Conservation (phyloP, 2,113 vertebrate species). For the Neomonachus schauinslandi region DNA sequence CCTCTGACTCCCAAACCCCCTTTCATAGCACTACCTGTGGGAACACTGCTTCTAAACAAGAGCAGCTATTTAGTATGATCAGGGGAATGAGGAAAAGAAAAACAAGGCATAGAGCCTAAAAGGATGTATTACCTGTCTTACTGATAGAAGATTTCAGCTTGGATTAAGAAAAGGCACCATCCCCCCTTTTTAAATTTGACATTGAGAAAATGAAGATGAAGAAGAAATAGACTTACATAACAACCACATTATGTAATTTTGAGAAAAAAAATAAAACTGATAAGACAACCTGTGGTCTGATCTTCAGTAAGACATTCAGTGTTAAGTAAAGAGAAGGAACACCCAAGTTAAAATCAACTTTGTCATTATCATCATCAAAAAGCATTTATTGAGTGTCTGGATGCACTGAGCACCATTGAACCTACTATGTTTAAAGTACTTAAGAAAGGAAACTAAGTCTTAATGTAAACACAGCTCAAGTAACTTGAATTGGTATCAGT, state of each 20-base stretch:
- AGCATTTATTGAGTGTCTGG: constrained; percentile 77
- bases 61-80: constrained; percentile 29
- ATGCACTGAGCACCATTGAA: constrained; percentile 21
- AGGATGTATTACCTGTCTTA: constrained; percentile 3
- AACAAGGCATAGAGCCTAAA: constrained; percentile 30
- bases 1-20: constrained; percentile 62
- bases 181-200: not conserved
- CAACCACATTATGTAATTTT: not conserved
- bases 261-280: not conserved
- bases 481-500: constrained; percentile 64
- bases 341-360: constrained; percentile 22
- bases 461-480: constrained; percentile 69
- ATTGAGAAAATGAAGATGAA: not conserved
- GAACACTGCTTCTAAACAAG: constrained; percentile 50
- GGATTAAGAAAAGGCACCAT: not conserved
- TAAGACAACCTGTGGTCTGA: constrained; percentile 16
- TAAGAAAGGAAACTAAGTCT: constrained; percentile 69
- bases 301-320: not conserved
- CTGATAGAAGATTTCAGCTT: not conserved
- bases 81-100: constrained; percentile 56
- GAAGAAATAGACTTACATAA: not conserved
- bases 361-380: constrained; percentile 45
- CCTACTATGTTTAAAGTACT: constrained; percentile 67
- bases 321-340: constrained; percentile 46
- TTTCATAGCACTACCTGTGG: constrained; percentile 71